Base-by-base conservation (phyloP, 2,113 vertebrate species). In the Alosa alosa region DNA sequence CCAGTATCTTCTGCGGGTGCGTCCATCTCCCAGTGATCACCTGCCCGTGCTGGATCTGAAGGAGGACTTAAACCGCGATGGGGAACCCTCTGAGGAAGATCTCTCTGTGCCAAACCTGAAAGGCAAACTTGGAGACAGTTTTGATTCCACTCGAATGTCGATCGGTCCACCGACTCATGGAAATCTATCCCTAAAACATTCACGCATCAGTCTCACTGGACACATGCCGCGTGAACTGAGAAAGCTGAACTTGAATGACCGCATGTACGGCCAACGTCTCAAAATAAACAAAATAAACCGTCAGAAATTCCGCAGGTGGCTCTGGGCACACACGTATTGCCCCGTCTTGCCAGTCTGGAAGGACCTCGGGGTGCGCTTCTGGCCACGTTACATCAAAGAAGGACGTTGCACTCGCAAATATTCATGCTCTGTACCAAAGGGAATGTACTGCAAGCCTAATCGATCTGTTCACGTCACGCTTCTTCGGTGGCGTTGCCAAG, bases 331-430 rank as follows among this genome's bases (percentile, higher is more conserved):
- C 83, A 95, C 94, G 3, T 90, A 92, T 88, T 95, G 95, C 87
- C 95, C 95, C 6, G 94, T 95, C 9, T 86, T 94, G 84, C 94
- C 95, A 89, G 90, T 93, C 55, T 95, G 95, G 95, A 95, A 95
- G 88, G 94, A 95, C 91, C 88, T 95, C 83, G 94, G 94, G 11
- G 88, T 92, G 84, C 92, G 94, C 52, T 95, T 95, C 91, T 95
- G 94, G 94, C 95, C 95, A 4, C 94, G 95, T 83, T 95, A 93
- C 89, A 93, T 95, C 90, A 95, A 94, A 90, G 95, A 95, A 87
- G 95, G 95, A 78, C 93, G 92, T 91, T 95, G 95, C 85, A 89
- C 93, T 55, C 90, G 92, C 41, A 95, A 94, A 89, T 90, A 92
- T 84, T 95, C 95, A 11, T 95, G 95, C 88, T 95, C 95, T 84